These are phyloP conservation scores for Myotis davidii DNA, from an alignment of 2,113 vertebrate genomes.

Conservation along the genomic window DNA sequence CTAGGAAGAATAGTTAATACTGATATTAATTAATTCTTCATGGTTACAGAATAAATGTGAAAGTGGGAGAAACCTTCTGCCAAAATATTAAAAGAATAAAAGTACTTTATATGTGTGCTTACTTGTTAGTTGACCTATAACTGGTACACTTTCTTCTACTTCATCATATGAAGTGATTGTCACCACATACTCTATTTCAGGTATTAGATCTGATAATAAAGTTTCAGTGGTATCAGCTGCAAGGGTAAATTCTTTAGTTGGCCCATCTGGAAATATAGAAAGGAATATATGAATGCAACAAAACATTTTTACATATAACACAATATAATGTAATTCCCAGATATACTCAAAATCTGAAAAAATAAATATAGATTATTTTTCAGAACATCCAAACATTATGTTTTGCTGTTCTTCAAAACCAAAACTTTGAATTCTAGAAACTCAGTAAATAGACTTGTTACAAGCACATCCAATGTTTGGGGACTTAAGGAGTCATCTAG, in stretches of 20 bases:
- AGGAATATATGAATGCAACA: constrained; percentile 53
- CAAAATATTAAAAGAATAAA: constrained; percentile 41
- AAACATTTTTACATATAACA: not conserved
- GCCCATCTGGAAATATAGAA: constrained; percentile 88
- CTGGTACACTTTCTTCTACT: constrained; percentile 91
- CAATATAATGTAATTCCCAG: not conserved
- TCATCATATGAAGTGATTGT: constrained; percentile 90
- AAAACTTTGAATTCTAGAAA: constrained; percentile 56
- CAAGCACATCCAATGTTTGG: constrained; percentile 26
- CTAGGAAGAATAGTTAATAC: constrained; percentile 18
- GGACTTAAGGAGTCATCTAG: not conserved
- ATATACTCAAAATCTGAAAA: constrained; percentile 32
- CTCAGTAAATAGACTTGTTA: not conserved
- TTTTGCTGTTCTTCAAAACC: constrained; percentile 24
- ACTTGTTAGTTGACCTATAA: constrained; percentile 95
- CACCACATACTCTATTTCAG: constrained; percentile 92
- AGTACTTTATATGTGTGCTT: constrained; percentile 80
- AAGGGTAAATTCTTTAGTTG: constrained; percentile 91
- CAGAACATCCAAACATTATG: not conserved
- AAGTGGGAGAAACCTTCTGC: not conserved
- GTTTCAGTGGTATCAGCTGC: constrained; percentile 90
- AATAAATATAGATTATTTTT: not conserved
- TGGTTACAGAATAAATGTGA: constrained; percentile 31
- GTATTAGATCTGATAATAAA: constrained; percentile 90
- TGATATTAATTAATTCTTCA: constrained; percentile 15